These are phyloP conservation scores for Altica lythri DNA, from an alignment of 2,888 invertebrate genomes.

Conservation along the genomic window DNA sequence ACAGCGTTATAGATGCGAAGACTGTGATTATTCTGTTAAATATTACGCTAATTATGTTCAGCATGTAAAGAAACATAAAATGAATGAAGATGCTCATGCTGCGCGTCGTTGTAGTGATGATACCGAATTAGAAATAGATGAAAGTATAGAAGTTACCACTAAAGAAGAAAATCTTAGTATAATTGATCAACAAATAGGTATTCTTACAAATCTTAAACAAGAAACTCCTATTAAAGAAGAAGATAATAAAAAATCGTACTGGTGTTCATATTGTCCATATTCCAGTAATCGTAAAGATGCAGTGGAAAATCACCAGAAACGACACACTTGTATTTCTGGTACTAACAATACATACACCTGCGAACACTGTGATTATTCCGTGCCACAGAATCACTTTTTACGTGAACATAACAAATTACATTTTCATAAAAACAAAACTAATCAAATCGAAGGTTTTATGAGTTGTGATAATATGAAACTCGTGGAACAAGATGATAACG, in stretches of 20 bases:
- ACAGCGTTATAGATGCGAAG: conserved; percentile 81
- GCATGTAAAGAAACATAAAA: conserved; percentile 79
- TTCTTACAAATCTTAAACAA: conserved; percentile 62
- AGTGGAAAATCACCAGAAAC: conserved; percentile 74
- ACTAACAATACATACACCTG: conserved; percentile 69
- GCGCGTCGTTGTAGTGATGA: conserved; percentile 58
- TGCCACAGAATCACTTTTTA: conserved; percentile 73
- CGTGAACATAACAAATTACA: conserved; percentile 82
- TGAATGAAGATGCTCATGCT: conserved; percentile 69
- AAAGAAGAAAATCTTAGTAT: conserved; percentile 57
- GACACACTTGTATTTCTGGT: conserved; percentile 69
- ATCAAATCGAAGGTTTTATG: conserved; percentile 65
- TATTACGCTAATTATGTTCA: conserved; percentile 84
- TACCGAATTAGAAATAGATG: conserved; percentile 50
- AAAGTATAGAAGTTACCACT: conserved; percentile 43
- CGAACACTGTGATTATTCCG: conserved; percentile 81
- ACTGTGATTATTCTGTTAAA: conserved; percentile 87
- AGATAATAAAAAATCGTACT: conserved; percentile 67
- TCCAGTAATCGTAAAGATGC: conserved; percentile 74
- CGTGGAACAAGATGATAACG: conserved; percentile 42
- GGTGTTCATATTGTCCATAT: conserved; percentile 82
- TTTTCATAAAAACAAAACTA: conserved; percentile 65
- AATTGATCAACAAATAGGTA: conserved; percentile 67
- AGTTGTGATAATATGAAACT: conserved; percentile 66
- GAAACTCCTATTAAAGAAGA: conserved; percentile 39